Evolutionary conservation across 1,140 invertebrate species (phyloP).

Genomic region (Neodiprion fabricii): DNA sequence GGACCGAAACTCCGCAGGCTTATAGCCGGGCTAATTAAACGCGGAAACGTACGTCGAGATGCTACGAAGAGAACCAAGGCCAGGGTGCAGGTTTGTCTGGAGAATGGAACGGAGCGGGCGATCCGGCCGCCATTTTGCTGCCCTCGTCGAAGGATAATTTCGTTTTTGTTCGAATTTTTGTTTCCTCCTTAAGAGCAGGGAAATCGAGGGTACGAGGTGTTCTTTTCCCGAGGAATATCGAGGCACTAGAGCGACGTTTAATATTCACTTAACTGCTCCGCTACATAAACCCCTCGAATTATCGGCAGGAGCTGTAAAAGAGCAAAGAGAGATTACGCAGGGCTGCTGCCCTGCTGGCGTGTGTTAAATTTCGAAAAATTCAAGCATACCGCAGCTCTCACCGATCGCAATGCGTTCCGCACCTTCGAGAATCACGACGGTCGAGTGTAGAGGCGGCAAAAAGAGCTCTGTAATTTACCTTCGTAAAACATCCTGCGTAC

Average conservation of each 20-base stretch:
- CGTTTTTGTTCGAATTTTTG: not conserved
- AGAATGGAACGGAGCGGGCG: not conserved
- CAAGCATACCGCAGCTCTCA: not conserved
- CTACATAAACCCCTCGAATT: not conserved
- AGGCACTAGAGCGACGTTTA: not conserved
- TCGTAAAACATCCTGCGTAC: slow-evolving; percentile 50
- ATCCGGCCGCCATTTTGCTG: not conserved
- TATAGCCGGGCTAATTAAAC: slow-evolving; percentile 4
- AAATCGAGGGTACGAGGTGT: too few relatives aligned
- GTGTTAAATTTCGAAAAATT: not conserved
- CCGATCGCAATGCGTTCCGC: not conserved
- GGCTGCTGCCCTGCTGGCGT: not conserved
- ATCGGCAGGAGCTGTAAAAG: slow-evolving; percentile 2
- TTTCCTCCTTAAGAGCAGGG: not conserved
- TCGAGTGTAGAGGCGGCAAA: slow-evolving; percentile 51
- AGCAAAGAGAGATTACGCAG: not conserved
- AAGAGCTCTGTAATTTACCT: slow-evolving; percentile 60
- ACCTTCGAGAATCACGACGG: slow-evolving; percentile 41
- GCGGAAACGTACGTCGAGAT: not conserved
- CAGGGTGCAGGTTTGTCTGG: not conserved
- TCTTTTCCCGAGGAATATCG: not conserved
- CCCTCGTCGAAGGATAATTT: not conserved
- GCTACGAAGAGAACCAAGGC: too few relatives aligned
- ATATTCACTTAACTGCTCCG: slow-evolving; percentile 1
- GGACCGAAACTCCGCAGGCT: not conserved